Conservation (phyloP, 2,113 vertebrate genomes). For the Plecturocebus donacophilus region DNA sequence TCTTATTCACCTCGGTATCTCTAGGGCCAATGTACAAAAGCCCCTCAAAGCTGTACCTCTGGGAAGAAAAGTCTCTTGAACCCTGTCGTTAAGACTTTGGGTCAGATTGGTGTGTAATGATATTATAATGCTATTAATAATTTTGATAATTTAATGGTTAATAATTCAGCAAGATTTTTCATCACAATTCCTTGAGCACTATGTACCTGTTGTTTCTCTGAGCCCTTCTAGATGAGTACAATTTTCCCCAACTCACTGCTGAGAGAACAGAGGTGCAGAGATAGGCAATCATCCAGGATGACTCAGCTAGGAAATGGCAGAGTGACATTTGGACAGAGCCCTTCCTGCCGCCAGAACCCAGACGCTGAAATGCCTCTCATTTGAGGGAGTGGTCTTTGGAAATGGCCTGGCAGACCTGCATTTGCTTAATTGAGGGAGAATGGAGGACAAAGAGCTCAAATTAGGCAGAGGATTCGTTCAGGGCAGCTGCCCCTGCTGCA, state of each 20-base stretch:
- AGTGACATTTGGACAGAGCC: neutral
- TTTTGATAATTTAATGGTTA: neutral
- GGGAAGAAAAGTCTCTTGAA: neutral
- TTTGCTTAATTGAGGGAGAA: neutral
- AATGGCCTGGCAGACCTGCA: rapidly evolving
- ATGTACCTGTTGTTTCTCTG: neutral
- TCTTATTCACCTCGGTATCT: neutral
- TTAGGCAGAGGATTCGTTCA: neutral
- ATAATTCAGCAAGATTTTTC: neutral
- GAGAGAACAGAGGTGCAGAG: neutral
- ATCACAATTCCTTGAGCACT: neutral
- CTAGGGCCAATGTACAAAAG: neutral
- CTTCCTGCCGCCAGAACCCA: neutral
- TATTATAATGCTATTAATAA: neutral
- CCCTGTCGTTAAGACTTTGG: neutral
- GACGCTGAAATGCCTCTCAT: neutral
- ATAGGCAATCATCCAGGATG: neutral
- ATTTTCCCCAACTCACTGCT: neutral
- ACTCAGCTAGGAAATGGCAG: neutral
- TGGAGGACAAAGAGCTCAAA: rapidly evolving
- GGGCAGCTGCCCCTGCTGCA: neutral
- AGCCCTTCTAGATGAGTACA: neutral
- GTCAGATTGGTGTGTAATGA: neutral
- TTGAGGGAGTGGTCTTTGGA: neutral
- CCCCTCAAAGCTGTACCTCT: neutral